A percentile compares a stretch with the other conserved stretches of the same genome.
These are phyloP conservation scores for Spilarctia lutea DNA, from an alignment of 2,888 invertebrate genomes.

Conservation along the genomic window DNA sequence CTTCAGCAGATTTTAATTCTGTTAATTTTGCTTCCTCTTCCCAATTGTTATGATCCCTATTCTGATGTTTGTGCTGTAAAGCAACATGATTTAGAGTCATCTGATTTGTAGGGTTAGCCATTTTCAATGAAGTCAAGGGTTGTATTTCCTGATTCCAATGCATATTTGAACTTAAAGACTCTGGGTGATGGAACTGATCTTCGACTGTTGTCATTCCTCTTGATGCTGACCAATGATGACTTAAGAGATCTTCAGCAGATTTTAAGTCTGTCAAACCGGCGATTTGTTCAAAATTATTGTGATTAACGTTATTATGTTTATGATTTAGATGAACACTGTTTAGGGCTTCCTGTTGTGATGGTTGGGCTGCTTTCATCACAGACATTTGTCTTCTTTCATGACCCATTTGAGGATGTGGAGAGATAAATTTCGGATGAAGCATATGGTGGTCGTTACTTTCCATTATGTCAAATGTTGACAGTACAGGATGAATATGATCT, in stretches of 20 bases:
- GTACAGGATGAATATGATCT: not conserved
- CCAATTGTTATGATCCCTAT: not conserved
- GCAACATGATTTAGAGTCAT: not conserved
- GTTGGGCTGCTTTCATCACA: constrained; percentile 41
- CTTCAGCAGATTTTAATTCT: constrained; percentile 3
- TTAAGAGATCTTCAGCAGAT: constrained; percentile 6
- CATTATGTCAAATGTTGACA: constrained; percentile 10
- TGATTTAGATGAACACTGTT: not conserved
- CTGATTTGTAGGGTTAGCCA: not conserved
- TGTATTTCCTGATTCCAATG: not conserved
- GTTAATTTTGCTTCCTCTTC: not conserved
- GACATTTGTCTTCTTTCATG: constrained; percentile 36
- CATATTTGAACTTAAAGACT: not conserved
- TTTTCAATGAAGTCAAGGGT: not conserved
- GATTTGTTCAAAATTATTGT: not conserved
- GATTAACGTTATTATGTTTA: not conserved
- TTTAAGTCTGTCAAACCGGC: constrained; percentile 1
- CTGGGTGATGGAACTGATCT: not conserved
- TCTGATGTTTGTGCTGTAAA: not conserved
- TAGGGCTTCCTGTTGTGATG: not conserved
- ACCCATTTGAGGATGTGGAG: constrained; percentile 26
- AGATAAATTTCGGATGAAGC: constrained; percentile 30
- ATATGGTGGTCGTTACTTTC: constrained; percentile 28
- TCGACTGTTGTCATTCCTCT: constrained; percentile 12
- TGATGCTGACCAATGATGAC: constrained; percentile 27